Percentiles rank a stretch among this genome's conserved stretches.
These are phyloP conservation scores for Myzus persicae DNA, from an alignment of 1,140 invertebrate species.

Conservation along the genomic window DNA sequence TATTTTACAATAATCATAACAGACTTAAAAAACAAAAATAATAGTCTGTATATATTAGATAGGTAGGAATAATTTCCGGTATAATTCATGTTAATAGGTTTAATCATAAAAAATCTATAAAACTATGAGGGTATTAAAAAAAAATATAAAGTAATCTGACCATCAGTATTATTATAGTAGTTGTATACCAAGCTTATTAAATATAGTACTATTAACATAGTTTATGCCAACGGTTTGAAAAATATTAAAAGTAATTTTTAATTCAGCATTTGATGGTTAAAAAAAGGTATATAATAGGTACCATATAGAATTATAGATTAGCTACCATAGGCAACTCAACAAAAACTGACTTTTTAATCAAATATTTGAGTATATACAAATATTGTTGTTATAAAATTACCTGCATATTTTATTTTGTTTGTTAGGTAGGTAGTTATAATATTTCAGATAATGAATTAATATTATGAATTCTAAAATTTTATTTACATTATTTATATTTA, in stretches of 20 bases:
- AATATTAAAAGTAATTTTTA: neutral
- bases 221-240: neutral
- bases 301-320: no score
- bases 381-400: neutral
- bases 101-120: no score
- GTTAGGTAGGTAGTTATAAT: neutral
- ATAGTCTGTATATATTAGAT: no score
- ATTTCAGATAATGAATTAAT: neutral
- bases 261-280: neutral
- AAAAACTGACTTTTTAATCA: neutral
- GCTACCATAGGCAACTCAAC: neutral
- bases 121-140: neutral
- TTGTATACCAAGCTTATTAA: neutral
- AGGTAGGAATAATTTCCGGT: no score
- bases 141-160: no score
- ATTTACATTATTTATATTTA: neutral
- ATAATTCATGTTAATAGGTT: neutral
- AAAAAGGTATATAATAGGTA: neutral
- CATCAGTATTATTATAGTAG: neutral
- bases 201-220: neutral
- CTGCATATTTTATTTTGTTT: neutral
- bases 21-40: no score
- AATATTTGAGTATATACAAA: constrained; percentile 28
- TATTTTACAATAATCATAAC: no score
- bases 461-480: neutral